Evolutionary conservation across 2,888 invertebrate genomes (phyloP).

Genomic region (Phlogophora meticulosa): DNA sequence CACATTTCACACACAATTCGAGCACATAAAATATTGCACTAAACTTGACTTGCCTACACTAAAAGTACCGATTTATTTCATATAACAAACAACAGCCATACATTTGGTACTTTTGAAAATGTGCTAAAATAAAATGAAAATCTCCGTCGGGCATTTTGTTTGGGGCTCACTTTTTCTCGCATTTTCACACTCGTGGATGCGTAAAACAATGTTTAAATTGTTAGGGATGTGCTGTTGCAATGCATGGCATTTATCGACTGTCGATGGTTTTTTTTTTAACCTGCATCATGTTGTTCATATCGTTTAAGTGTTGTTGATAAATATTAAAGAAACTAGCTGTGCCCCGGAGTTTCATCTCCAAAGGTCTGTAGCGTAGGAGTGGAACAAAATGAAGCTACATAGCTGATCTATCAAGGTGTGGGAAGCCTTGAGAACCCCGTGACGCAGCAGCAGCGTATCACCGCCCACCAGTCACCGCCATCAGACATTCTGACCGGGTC

Average conservation of each 20-base stretch:
- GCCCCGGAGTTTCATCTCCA: too few relatives aligned
- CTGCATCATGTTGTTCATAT: not conserved
- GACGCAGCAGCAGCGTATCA: too few relatives aligned
- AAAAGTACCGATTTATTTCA: conserved; percentile 54
- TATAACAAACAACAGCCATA: conserved; percentile 56
- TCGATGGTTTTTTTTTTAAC: conserved; percentile 16
- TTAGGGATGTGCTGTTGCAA: conserved; percentile 34
- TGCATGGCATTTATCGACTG: conserved; percentile 6
- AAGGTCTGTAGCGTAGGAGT: too few relatives aligned
- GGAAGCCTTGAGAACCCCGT: too few relatives aligned
- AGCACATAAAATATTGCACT: conserved; percentile 52
- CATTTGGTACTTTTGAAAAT: conserved; percentile 50
- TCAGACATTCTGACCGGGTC: too few relatives aligned
- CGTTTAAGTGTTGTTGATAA: not conserved
- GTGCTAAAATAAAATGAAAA: conserved; percentile 55
- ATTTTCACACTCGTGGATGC: conserved; percentile 49
- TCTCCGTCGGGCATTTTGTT: conserved; percentile 38
- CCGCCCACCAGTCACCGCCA: too few relatives aligned
- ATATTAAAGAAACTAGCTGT: too few relatives aligned
- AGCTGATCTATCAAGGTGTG: too few relatives aligned
- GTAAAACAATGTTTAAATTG: conserved; percentile 57
- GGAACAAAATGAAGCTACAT: too few relatives aligned
- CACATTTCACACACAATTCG: conserved; percentile 24
- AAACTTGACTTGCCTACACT: conserved; percentile 32
- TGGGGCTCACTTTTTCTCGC: conserved; percentile 48